These are phyloP conservation scores for Conistra vaccinii DNA, from an alignment of 2,888 invertebrate genomes.

Conservation along the genomic window DNA sequence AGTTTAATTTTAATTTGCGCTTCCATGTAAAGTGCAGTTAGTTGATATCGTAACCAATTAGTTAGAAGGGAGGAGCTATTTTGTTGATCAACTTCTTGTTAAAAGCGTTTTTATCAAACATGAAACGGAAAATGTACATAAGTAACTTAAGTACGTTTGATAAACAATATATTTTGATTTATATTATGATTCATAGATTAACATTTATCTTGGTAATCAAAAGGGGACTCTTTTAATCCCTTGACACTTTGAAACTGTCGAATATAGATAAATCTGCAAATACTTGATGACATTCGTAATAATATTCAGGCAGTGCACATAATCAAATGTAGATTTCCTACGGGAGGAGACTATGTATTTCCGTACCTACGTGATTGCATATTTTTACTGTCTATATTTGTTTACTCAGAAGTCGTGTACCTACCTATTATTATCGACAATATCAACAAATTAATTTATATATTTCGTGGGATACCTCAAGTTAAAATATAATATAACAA, in stretches of 20 bases:
- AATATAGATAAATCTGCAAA: neutral
- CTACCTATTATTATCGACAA: neutral
- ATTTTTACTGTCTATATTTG: neutral
- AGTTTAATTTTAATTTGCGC: conserved; percentile 1
- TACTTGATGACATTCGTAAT: neutral
- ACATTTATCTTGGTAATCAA: neutral
- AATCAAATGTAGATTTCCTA: conserved; percentile 1
- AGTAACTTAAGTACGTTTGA: neutral
- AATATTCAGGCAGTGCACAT: neutral
- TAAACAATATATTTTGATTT: neutral
- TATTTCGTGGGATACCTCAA: neutral
- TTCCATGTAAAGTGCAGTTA: conserved; percentile 15
- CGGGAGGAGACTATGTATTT: neutral
- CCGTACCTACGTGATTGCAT: neutral
- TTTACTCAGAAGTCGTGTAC: conserved; percentile 4
- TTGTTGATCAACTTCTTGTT: neutral
- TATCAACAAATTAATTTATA: neutral
- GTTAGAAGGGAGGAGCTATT: neutral
- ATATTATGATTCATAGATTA: neutral
- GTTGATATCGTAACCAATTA: neutral
- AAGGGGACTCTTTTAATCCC: neutral
- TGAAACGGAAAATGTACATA: neutral
- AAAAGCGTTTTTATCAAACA: neutral
- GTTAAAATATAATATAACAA: neutral
- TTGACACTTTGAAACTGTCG: neutral